These are phyloP conservation scores for Leuciscus waleckii DNA, from an alignment of 2,797 vertebrate genomes.

Conservation along the genomic window DNA sequence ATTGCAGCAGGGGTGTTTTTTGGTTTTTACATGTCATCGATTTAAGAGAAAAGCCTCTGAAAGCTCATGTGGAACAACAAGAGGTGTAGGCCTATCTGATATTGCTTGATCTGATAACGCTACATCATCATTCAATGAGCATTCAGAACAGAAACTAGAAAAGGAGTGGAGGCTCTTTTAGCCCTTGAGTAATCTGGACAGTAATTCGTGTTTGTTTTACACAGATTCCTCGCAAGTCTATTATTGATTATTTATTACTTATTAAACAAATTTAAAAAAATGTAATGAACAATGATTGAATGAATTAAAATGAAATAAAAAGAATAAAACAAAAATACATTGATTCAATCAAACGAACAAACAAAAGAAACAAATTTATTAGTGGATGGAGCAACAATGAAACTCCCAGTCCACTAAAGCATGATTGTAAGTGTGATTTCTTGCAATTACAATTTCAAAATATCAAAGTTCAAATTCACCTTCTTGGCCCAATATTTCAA, in stretches of 20 bases:
- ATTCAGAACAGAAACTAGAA: not conserved
- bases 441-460: not conserved
- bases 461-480: not conserved
- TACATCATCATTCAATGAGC: not conserved
- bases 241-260: not conserved
- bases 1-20: not conserved
- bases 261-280: not conserved
- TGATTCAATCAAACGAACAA: not conserved
- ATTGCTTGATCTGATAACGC: not conserved
- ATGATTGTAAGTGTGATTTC: not conserved
- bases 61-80: not conserved
- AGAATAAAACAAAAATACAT: not conserved
- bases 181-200: not conserved
- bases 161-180: not conserved
- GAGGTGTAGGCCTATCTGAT: not conserved
- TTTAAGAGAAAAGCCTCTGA: not conserved
- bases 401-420: not conserved
- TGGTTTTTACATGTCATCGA: not conserved
- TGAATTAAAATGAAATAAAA: not conserved
- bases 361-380: not conserved
- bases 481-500: not conserved
- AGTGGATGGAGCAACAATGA: not conserved
- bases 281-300: not conserved
- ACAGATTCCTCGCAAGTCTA: not conserved
- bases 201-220: constrained; percentile 9